Evolutionary conservation across 2,113 vertebrate genomes (phyloP), one percentile per base, ranked within the genome.

Genomic region (Arizona elegans): DNA sequence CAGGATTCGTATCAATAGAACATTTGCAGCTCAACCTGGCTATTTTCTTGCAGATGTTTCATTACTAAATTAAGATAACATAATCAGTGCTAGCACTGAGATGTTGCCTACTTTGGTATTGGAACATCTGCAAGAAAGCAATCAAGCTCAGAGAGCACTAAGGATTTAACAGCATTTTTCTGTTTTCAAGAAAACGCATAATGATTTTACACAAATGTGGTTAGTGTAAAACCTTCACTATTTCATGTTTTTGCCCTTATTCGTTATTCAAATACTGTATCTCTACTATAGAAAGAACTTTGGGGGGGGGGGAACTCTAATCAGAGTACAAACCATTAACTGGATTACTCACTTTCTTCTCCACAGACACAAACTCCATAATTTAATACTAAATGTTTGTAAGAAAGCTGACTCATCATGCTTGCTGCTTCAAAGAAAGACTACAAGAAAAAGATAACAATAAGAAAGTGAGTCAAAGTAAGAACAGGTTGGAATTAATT

Each of bases 341-440:
- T 54, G 58, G 81, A 93, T 96, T 92, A 98, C 99, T 99, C 97
- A 99, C 99, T 99, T 88, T 99, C 99, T 24, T 99, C 99, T 85
- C 99, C 98, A 93, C 98, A 99, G 75, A 99, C 99, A 8, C 99
- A 99, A 62, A 99, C 98, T 19, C 99, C 99, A 58, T 99, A 99
- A 97, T 98, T 99, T 96, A 99, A 98, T 92, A 99, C 98, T 94
- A 99, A 95, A 96, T 99, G 99, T 95, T 99, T 99, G 96, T 99
- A 98, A 95, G 99, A 99, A 91, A 99, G 98, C 95, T 99, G 99
- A 96, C 99, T 99, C 99, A 99, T 99, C 99, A 99, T 99, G 95
- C 99, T 99, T 96, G 99, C 99, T 75, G 99, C 99, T 97, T 99
- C 99, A 97, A 99, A 99, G 96, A 99, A 99, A 1, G 99, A 99